phyloP scores from a whole-genome alignment of 2,113 vertebrate species.

The Merops nubicus region DNA sequence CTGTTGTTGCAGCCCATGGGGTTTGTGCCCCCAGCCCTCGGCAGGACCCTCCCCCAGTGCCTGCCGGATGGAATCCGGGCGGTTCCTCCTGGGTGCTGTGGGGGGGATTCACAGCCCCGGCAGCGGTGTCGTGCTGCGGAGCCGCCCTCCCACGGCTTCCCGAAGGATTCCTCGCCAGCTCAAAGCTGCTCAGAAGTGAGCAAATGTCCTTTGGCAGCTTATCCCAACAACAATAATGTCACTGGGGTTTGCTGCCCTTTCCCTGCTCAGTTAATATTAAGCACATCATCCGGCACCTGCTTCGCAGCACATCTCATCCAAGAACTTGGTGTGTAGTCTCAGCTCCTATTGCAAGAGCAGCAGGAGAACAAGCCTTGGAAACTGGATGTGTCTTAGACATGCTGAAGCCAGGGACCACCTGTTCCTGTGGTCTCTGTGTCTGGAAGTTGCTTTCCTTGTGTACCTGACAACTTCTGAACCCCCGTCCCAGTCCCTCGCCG shows the following conservation, averaged over 20 bases:
- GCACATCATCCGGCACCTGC: not conserved
- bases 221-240: not conserved
- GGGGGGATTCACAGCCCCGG: not conserved
- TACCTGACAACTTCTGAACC: not conserved
- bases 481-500: fast-evolving
- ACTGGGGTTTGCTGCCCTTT: not conserved
- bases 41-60: not conserved
- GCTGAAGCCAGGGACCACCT: not conserved
- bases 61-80: fast-evolving
- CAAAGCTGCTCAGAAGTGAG: not conserved
- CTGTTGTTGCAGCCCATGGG: fast-evolving
- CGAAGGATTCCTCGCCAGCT: fast-evolving
- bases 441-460: not conserved
- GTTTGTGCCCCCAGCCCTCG: not conserved
- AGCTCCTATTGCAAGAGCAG: not conserved
- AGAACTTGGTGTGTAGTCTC: not conserved
- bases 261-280: not conserved
- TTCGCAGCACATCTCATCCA: not conserved
- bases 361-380: not conserved
- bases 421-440: fast-evolving
- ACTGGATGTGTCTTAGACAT: fast-evolving
- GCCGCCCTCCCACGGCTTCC: fast-evolving
- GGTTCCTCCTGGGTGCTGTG: fast-evolving
- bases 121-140: fast-evolving
- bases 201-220: not conserved